These are phyloP conservation scores for Choloepus hoffmanni DNA, from an alignment of 2,113 vertebrate species.

Conservation along the genomic window DNA sequence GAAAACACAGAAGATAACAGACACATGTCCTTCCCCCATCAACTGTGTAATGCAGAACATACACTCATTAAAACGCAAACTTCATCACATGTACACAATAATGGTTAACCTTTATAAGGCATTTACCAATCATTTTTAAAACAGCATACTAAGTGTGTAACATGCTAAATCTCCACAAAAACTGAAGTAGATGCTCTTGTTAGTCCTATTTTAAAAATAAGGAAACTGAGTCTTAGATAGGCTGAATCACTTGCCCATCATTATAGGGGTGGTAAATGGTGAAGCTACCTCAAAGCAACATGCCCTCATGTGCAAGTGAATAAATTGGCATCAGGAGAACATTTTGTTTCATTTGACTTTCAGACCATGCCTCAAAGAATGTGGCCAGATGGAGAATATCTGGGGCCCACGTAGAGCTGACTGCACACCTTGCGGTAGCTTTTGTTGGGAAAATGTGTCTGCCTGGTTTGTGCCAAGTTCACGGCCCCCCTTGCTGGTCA, in stretches of 20 bases:
- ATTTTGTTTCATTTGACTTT: background rate
- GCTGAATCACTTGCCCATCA: background rate
- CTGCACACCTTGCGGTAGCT: background rate
- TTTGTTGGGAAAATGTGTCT: conserved; percentile 33
- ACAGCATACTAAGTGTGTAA: background rate
- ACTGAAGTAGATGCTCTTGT: background rate
- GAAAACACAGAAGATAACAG: background rate
- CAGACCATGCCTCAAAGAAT: background rate
- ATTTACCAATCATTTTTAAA: background rate
- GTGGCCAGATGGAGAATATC: background rate
- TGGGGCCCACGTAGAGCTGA: background rate
- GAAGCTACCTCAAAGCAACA: background rate
- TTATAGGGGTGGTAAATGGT: background rate
- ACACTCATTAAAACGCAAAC: background rate
- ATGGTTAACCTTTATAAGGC: background rate
- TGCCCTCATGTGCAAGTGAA: background rate
- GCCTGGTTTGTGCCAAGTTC: background rate
- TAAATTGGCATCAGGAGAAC: background rate
- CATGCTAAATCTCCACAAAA: background rate
- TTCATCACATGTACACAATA: background rate
- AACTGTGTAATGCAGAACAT: background rate
- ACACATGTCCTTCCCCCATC: background rate
- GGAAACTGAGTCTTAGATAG: background rate
- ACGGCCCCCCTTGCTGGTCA: background rate
- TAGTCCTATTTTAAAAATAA: background rate